Evolutionary conservation across 2,888 invertebrate species (phyloP).

Genomic region (Acronicta alni): DNA sequence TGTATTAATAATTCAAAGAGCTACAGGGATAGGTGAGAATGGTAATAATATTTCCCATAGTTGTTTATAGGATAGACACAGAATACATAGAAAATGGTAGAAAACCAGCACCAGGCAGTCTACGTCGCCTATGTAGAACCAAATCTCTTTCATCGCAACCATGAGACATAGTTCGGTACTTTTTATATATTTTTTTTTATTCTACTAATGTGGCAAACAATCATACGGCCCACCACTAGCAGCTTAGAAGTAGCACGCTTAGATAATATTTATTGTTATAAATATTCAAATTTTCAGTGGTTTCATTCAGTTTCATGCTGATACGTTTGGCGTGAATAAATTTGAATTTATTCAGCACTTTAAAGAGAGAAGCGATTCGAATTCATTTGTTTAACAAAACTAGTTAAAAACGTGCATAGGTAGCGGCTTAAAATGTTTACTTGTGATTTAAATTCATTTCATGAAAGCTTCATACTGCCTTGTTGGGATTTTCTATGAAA

Average conservation of each 20-base stretch:
- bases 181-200: no score
- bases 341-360: conserved; percentile 54
- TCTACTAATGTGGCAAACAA: no score
- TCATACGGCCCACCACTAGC: no score
- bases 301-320: conserved; percentile 54
- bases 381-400: conserved; percentile 41
- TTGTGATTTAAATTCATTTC: conserved; percentile 10
- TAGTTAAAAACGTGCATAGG: conserved; percentile 11
- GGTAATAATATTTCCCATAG: no score
- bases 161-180: no score
- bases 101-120: no score
- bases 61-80: no score
- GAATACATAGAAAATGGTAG: conserved; percentile 11
- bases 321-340: conserved; percentile 54
- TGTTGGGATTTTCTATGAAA: no score
- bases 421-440: conserved; percentile 3
- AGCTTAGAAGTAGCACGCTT: conserved; percentile 13
- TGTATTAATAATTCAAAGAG: conserved; percentile 12
- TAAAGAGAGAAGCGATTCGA: conserved; percentile 26
- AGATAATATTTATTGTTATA: conserved; percentile 55
- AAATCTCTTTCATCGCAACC: no score
- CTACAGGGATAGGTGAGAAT: no score
- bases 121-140: no score
- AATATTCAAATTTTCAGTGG: conserved; percentile 55
- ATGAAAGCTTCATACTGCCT: background rate